These are phyloP conservation scores for Pyrocoelia pectoralis DNA, from an alignment of 2,888 invertebrate species.

Conservation along the genomic window DNA sequence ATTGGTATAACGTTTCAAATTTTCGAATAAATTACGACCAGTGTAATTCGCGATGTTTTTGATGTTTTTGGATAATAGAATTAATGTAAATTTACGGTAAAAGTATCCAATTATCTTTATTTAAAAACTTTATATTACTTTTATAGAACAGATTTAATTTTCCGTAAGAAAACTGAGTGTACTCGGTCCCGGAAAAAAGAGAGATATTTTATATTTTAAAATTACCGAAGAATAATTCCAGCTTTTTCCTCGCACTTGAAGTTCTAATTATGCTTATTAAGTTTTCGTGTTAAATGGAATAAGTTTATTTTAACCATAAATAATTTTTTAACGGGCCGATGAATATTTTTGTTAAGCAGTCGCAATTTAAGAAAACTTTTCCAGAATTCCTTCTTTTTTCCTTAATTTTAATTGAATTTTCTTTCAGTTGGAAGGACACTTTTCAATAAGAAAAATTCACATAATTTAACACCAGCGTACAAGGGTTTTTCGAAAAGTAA, in stretches of 20 bases:
- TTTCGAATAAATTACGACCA: constrained; percentile 11
- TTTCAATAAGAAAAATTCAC: too few relatives aligned
- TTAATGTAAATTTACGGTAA: constrained; percentile 17
- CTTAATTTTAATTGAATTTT: constrained; percentile 4
- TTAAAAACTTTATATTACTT: constrained; percentile 32
- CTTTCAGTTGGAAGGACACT: background rate
- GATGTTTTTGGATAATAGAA: background rate
- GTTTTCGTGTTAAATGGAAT: constrained; percentile 53
- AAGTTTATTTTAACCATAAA: constrained; percentile 51
- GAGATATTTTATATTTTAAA: constrained; percentile 48
- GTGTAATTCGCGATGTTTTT: background rate
- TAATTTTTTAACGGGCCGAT: constrained; percentile 40
- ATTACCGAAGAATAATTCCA: constrained; percentile 44
- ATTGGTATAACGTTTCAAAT: constrained; percentile 22
- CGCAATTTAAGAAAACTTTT: background rate
- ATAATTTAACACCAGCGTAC: too few relatives aligned
- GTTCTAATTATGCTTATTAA: constrained; percentile 54
- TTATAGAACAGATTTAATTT: constrained; percentile 43
- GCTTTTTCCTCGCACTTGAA: constrained; percentile 45
- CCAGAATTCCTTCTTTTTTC: background rate
- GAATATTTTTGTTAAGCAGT: constrained; percentile 23
- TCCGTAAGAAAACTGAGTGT: constrained; percentile 42
- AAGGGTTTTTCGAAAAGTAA: too few relatives aligned
- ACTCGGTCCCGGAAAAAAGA: constrained; percentile 36
- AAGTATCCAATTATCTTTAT: constrained; percentile 18